Percentiles rank a stretch among this genome's conserved stretches.
phyloP scores from a whole-genome alignment of 23 tunicate genomes.

The Trididemnum nubilum region DNA sequence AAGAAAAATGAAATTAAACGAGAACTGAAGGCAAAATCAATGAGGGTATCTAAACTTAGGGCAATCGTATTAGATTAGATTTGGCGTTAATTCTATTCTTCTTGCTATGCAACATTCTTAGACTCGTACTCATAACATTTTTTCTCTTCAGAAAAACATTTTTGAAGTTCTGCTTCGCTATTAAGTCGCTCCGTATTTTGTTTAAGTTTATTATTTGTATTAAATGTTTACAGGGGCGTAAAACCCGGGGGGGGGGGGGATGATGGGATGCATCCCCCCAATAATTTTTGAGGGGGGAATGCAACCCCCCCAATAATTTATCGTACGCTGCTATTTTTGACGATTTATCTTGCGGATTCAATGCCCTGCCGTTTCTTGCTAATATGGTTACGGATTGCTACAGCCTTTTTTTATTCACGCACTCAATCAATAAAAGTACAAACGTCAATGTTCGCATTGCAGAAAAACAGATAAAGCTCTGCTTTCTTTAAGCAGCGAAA shows the following conservation, averaged over 20 bases:
- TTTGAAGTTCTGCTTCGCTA: too few species aligned
- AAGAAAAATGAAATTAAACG: too few species aligned
- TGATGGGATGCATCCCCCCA: too few species aligned
- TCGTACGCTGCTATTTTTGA: background rate
- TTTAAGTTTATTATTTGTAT: too few species aligned
- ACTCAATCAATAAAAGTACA: background rate
- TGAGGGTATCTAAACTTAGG: too few species aligned
- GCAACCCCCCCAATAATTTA: background rate
- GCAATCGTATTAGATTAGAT: too few species aligned
- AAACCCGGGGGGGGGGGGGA: background rate
- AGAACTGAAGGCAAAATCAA: too few species aligned
- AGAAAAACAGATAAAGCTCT: background rate
- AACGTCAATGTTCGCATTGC: slow-evolving; percentile 1
- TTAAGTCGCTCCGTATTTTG: too few species aligned
- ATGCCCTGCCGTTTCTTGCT: background rate
- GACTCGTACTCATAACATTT: too few species aligned
- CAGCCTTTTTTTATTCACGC: slow-evolving; percentile 1
- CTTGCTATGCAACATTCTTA: too few species aligned
- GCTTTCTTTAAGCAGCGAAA: background rate
- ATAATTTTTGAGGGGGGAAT: background rate
- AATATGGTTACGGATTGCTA: background rate
- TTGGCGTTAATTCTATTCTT: too few species aligned
- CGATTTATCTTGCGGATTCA: background rate
- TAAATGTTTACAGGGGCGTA: slow-evolving; percentile 5
- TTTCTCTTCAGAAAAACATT: too few species aligned